Evolutionary conservation across 2,113 vertebrate genomes (phyloP).

Genomic region (Sinocyclocheilus anshuiensis): DNA sequence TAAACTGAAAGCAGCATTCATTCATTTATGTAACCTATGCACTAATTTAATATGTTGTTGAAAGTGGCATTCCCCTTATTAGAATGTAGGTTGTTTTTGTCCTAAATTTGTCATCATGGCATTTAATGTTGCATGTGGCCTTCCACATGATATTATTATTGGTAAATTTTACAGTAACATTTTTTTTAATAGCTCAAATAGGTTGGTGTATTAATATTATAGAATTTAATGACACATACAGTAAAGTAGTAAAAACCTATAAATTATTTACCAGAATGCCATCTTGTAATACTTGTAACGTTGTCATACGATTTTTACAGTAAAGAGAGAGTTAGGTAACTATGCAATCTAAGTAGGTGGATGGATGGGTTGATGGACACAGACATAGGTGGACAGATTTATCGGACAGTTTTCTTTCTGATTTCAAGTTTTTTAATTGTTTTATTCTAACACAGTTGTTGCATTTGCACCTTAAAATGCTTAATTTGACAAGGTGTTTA

Average conservation of each 20-base stretch:
- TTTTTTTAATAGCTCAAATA: not conserved
- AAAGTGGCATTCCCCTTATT: not conserved
- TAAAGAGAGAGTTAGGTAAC: not conserved
- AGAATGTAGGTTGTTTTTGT: not conserved
- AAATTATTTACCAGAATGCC: not conserved
- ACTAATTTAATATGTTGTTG: not conserved
- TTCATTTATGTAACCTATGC: not conserved
- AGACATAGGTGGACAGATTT: not conserved
- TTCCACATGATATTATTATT: not conserved
- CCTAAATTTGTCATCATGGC: not conserved
- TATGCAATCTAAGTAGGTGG: not conserved
- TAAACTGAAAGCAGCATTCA: not conserved
- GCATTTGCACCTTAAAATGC: constrained; percentile 43
- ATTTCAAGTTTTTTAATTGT: not conserved
- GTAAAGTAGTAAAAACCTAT: not conserved
- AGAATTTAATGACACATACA: not conserved
- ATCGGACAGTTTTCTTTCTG: not conserved
- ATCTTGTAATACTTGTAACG: not conserved
- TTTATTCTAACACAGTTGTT: constrained; percentile 52
- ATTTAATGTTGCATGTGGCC: not conserved
- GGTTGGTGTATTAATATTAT: not conserved
- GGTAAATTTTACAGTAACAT: not conserved
- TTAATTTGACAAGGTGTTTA: constrained; percentile 10
- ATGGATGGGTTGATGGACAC: not conserved
- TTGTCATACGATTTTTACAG: not conserved